Base-by-base conservation (phyloP, 1,140 invertebrate species). In the Asobara japonica region DNA sequence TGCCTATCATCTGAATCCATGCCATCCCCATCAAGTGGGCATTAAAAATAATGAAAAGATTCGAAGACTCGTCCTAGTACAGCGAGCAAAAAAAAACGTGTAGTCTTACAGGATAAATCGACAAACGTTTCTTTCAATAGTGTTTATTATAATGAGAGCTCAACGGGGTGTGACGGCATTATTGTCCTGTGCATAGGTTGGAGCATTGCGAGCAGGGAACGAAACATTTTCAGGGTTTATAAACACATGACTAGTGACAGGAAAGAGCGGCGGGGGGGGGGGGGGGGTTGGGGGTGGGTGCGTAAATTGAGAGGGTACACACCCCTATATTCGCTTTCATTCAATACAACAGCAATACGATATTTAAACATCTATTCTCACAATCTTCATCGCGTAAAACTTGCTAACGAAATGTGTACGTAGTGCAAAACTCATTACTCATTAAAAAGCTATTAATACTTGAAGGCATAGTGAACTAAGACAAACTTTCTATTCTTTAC, bases 301-400 rank as follows among this genome's bases (percentile, higher is more conserved):
- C 30, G 38, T 69, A 72, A 70, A 67, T 66, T 62, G 18, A 51
- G 60, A 64, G 61, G 70, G 65, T 51, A 65, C 33, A 29, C 18
- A 65, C 45, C 70, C 66, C 69, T 56, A 51, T 30, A 33, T 25
- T 60, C 48, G 65, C 68, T 76, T 76, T 31, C 56, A 75, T 68
- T 70, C 71, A 73, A 73, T 75, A 73, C 29, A 70, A 64, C 68
- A 71, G 64, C 74, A 71, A 73, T 76, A 76, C 64, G 66, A 76
- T 73, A 71, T 72, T 69, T 70, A 69, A 62, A 73, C 36, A 73
- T 69, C 51, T 73, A 71, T 73, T 76, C 68, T 73, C 68, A 71
- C 27, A 29, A 69, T 72, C 65, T 60, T 51, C 68, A 65, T 75
- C 38, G 67, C 71, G 36, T 60, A 72, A 56, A 70, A n/a, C 65